Base-by-base conservation (phyloP, 2,797 vertebrate genomes). In the Bucorvus abyssinicus region DNA sequence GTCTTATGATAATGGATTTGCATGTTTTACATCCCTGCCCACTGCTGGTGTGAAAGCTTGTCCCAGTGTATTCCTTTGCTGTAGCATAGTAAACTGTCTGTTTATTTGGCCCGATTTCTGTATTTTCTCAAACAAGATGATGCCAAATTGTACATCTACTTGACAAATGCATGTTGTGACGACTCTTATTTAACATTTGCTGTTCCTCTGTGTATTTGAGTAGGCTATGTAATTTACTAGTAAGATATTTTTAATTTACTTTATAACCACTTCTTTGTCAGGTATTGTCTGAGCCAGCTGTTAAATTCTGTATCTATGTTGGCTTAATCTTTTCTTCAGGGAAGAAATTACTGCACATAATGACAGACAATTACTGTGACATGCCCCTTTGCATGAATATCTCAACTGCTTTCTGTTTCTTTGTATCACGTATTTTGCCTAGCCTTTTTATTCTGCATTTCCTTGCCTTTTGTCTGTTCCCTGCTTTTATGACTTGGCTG, bases 261-360 rank as follows among this genome's bases (percentile, higher is more conserved):
- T 74, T 69, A 57, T 69, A 77, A 86, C 20, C 24, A 16, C 23
- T 87, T 59, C 60, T 91, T 89, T 81, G 40, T 80, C 45, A 92
- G 59, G 16, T 84, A 27, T 64, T 77, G n/a, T 78, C 63, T 91
- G 36, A 82, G 34, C 34, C 68, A 84, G 64, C 53, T 77, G 69
- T 38, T 85, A 53, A 68, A 83, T 83, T 91, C 92, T 90, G 52
- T 61, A 52, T 86, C 44, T 88, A 10, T 79, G 70, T 83, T 84
- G 74, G 67, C n/a, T 81, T 91, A 75, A 82, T 84, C 56, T 91
- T 95, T 90, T 34, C 70, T 92, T 89, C 74, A 40, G 57, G 75
- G 81, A 85, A 89, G 70, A 86, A 88, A 87, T 85, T n/a, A 65
- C 49, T 65, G 34, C 63, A 67, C 34, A 23, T 53, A 88, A 64